These are phyloP conservation scores for Cerastoderma edule DNA, from an alignment of 2,888 invertebrate genomes.

Conservation along the genomic window DNA sequence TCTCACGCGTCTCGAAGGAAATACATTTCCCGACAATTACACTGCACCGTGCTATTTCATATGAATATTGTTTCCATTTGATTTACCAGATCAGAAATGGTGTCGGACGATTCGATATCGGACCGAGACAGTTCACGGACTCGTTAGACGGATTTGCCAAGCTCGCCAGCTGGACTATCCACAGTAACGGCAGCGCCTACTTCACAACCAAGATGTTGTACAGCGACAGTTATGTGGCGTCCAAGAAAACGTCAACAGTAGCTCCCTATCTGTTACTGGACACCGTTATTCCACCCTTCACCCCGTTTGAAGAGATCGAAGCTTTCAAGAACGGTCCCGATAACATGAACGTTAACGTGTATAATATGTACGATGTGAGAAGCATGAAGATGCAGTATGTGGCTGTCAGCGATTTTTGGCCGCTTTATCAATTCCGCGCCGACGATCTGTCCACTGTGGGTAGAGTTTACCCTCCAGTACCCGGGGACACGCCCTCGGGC, in stretches of 20 bases:
- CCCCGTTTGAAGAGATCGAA: constrained; percentile 55
- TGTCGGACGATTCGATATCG: constrained; percentile 72
- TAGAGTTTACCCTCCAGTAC: constrained; percentile 51
- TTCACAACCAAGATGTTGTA: constrained; percentile 72
- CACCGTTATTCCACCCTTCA: constrained; percentile 68
- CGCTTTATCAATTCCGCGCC: constrained; percentile 69
- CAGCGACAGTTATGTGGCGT: constrained; percentile 68
- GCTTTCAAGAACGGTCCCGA: constrained; percentile 71
- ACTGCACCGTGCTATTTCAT: neutral
- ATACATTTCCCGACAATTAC: too few relatives aligned
- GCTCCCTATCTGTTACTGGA: constrained; percentile 74
- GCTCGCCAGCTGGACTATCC: constrained; percentile 71
- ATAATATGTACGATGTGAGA: constrained; percentile 44
- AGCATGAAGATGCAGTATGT: constrained; percentile 50
- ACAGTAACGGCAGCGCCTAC: constrained; percentile 63
- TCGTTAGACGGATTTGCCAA: constrained; percentile 77
- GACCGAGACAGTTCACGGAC: constrained; percentile 66
- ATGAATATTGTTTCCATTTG: constrained; percentile 80
- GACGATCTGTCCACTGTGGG: constrained; percentile 63
- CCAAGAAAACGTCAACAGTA: constrained; percentile 63
- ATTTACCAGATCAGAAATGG: constrained; percentile 85
- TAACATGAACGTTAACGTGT: constrained; percentile 78
- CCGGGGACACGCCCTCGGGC: constrained; percentile 13
- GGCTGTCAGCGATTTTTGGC: constrained; percentile 77
- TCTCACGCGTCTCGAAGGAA: too few relatives aligned